Percentiles rank a stretch among this genome's conserved stretches.
Evolutionary conservation across 2,888 invertebrate species (phyloP).

Genomic region (Harmothoe impar): DNA sequence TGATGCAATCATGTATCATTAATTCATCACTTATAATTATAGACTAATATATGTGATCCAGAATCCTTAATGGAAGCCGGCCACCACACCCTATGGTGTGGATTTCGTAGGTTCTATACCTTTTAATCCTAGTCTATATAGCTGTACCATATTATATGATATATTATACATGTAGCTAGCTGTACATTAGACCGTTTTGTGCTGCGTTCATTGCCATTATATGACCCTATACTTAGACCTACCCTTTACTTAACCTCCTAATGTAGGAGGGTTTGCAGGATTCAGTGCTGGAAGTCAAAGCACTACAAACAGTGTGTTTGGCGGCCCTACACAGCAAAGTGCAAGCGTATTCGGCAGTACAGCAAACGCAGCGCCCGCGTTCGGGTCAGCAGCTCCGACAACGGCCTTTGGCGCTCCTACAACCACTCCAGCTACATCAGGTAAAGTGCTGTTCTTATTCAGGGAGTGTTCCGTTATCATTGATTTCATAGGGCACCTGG

Average conservation of each 20-base stretch:
- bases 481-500: not conserved
- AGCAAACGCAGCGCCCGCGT: not conserved
- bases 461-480: not conserved
- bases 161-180: no score
- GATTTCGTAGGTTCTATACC: no score
- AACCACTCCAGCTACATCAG: not conserved
- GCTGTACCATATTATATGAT: no score
- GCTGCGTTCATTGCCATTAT: no score
- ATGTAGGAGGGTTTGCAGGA: not conserved
- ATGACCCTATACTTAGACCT: not conserved
- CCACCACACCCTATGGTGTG: no score
- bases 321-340: not conserved
- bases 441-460: not conserved
- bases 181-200: no score
- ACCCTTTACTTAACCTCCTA: not conserved
- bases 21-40: no score
- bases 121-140: no score
- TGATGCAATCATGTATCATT: no score
- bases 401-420: conserved; percentile 28
- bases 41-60: no score
- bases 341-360: conserved; percentile 16
- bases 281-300: conserved; percentile 18
- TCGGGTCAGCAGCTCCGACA: conserved; percentile 12
- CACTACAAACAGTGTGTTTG: conserved; percentile 9
- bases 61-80: no score